phyloP scores from a whole-genome alignment of 1,140 invertebrate species.

The Drosophila grimshawi region DNA sequence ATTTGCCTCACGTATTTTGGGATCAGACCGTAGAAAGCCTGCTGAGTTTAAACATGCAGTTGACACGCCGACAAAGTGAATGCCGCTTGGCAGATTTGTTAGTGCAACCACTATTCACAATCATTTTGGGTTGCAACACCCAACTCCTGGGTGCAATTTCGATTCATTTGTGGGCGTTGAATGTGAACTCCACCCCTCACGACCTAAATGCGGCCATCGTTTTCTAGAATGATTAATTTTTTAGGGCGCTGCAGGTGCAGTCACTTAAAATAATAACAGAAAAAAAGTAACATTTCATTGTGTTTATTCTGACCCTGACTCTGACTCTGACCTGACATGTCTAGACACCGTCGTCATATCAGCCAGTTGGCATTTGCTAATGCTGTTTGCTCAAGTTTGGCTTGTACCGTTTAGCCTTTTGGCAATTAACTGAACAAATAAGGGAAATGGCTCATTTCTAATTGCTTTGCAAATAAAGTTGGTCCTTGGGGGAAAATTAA shows the following conservation, averaged over 20 bases:
- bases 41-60: conserved; percentile 13
- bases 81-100: conserved; percentile 30
- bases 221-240: conserved; percentile 33
- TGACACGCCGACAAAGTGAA: conserved; percentile 27
- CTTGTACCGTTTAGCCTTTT: conserved; percentile 25
- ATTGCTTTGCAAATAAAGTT: conserved; percentile 44
- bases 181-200: conserved; percentile 16
- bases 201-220: conserved; percentile 13
- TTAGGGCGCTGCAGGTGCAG: conserved; percentile 31
- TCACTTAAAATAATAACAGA: conserved; percentile 16
- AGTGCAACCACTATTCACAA: conserved; percentile 20
- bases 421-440: conserved; percentile 38
- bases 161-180: conserved; percentile 23
- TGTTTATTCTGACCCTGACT: conserved; percentile 19
- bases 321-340: conserved; percentile 22
- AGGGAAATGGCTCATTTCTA: conserved; percentile 22
- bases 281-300: conserved; percentile 9
- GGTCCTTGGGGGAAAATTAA: not conserved
- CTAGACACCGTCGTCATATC: conserved; percentile 51
- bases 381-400: conserved; percentile 51
- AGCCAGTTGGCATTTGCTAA: conserved; percentile 39
- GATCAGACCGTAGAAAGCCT: conserved; percentile 4
- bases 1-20: conserved; percentile 24
- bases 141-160: conserved; percentile 2
- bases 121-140: conserved; percentile 11